phyloP scores from a whole-genome alignment of 92 coral and sea anemone genomes.

The Ricordea florida region DNA sequence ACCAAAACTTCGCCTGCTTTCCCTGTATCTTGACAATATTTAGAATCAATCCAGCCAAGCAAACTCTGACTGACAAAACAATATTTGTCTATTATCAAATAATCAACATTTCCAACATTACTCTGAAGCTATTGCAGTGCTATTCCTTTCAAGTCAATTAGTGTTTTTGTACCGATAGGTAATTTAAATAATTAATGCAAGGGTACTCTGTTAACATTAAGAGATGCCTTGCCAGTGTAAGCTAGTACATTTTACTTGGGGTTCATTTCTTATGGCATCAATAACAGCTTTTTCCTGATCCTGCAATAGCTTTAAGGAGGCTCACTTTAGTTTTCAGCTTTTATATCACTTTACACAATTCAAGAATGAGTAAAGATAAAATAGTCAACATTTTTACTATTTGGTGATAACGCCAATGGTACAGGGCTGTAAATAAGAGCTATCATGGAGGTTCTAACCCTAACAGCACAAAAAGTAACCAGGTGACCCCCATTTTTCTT shows the following conservation, averaged over 20 bases:
- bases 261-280: conserved; percentile 45
- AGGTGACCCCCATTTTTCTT: conserved; percentile 17
- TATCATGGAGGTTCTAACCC: conserved; percentile 6
- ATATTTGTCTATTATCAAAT: conserved; percentile 65
- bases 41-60: conserved; percentile 38
- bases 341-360: too few species aligned
- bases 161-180: conserved; percentile 60
- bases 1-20: conserved; percentile 32
- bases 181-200: conserved; percentile 54
- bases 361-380: too few species aligned
- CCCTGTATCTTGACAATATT: conserved; percentile 66
- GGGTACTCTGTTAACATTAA: conserved; percentile 56
- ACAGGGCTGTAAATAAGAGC: conserved; percentile 7
- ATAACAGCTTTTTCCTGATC: conserved; percentile 43
- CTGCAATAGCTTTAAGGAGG: conserved; percentile 53
- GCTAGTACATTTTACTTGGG: conserved; percentile 29
- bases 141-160: conserved; percentile 64
- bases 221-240: conserved; percentile 62
- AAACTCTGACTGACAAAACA: conserved; percentile 62
- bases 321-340: too few species aligned
- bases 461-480: neutral
- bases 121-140: conserved; percentile 65
- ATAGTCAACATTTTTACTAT: too few species aligned
- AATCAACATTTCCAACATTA: conserved; percentile 50
- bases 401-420: too few species aligned